phyloP scores from a whole-genome alignment of 2,888 invertebrate species.

The Spilarctia lutea region DNA sequence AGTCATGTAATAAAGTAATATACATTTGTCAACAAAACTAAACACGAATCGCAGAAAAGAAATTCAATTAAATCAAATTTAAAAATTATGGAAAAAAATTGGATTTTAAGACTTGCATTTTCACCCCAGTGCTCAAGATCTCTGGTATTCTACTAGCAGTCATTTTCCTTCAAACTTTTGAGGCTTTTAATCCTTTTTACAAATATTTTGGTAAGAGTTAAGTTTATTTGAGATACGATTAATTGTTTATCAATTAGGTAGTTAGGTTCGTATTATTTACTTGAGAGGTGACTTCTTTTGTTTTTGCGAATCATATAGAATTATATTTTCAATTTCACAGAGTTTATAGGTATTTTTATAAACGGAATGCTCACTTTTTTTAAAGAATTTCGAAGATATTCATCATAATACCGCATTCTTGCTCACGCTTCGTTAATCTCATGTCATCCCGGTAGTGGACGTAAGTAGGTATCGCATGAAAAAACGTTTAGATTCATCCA shows the following conservation, averaged over 20 bases:
- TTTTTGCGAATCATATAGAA: constrained; percentile 8
- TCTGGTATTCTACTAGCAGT: neutral
- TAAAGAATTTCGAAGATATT: constrained; percentile 10
- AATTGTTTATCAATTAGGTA: no score
- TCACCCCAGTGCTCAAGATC: neutral
- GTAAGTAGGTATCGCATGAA: constrained; percentile 4
- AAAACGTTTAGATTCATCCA: constrained; percentile 15
- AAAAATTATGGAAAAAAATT: no score
- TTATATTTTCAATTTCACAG: constrained; percentile 3
- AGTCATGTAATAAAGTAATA: no score
- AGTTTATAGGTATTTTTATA: neutral
- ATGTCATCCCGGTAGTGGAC: constrained; percentile 22
- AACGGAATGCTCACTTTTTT: neutral
- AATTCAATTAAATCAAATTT: no score
- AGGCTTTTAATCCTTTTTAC: neutral
- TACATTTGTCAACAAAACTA: no score
- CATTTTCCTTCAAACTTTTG: neutral
- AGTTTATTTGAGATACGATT: neutral
- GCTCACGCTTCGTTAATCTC: constrained; percentile 20
- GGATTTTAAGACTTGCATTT: neutral
- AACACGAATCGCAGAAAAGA: no score
- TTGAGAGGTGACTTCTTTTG: neutral
- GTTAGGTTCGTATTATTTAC: no score
- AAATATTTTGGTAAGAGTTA: neutral
- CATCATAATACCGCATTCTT: constrained; percentile 20